Conservation (phyloP, 2,888 invertebrate species). For the Euphydryas editha region DNA sequence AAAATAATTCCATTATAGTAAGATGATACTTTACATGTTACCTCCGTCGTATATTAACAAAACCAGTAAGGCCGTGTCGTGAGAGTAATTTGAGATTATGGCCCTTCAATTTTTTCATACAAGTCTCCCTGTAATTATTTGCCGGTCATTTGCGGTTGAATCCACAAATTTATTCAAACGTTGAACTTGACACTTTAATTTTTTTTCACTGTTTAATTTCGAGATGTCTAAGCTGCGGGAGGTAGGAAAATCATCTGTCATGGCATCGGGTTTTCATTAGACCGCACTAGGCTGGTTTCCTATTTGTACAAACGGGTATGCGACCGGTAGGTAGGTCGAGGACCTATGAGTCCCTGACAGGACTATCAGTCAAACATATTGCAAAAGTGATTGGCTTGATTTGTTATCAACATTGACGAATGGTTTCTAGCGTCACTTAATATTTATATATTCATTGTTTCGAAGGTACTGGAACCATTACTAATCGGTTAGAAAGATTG, state of each 20-base stretch:
- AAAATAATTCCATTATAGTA: constrained; percentile 14
- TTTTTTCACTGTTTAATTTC: constrained; percentile 27
- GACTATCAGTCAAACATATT: constrained; percentile 43
- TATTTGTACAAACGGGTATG: constrained; percentile 47
- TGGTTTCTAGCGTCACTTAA: constrained; percentile 40
- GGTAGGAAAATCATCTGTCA: constrained; percentile 46
- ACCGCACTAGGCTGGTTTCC: constrained; percentile 45
- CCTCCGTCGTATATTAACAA: constrained; percentile 12
- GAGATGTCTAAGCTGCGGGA: constrained; percentile 43
- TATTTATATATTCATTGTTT: constrained; percentile 46
- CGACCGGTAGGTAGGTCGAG: constrained; percentile 41
- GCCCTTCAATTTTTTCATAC: constrained; percentile 23
- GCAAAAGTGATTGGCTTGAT: constrained; percentile 42
- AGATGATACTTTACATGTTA: constrained; percentile 8
- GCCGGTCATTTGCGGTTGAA: constrained; percentile 19
- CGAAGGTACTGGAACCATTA: constrained; percentile 27
- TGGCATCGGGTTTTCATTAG: constrained; percentile 48
- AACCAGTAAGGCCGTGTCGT: constrained; percentile 13
- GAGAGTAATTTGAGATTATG: constrained; percentile 18
- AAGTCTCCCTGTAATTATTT: constrained; percentile 28
- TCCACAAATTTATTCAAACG: constrained; percentile 25
- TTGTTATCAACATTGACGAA: constrained; percentile 42
- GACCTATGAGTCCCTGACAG: constrained; percentile 38
- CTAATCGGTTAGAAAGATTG: constrained; percentile 28
- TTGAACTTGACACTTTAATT: constrained; percentile 9